Evolutionary conservation across 2,113 vertebrate genomes (phyloP).

Genomic region (Bubo bubo): DNA sequence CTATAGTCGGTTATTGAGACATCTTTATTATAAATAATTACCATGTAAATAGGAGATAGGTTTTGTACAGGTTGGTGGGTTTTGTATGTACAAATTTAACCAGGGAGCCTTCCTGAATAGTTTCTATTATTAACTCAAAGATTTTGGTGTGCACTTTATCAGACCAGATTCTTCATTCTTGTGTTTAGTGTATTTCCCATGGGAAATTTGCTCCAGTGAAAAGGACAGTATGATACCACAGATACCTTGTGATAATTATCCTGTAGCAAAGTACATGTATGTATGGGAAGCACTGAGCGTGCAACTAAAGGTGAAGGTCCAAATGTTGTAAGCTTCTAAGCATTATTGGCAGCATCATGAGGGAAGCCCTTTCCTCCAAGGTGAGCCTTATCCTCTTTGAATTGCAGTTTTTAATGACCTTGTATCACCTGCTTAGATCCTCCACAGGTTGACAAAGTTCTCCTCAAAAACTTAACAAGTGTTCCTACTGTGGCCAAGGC

Average conservation of each 20-base stretch:
- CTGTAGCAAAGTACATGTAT: background rate
- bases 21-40: background rate
- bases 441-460: conserved; percentile 79
- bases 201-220: background rate
- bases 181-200: background rate
- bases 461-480: conserved; percentile 74
- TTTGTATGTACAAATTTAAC: background rate
- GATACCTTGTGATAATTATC: background rate
- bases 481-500: conserved; percentile 79
- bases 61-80: background rate
- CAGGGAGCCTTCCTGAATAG: background rate
- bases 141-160: background rate
- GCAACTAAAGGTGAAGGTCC: background rate
- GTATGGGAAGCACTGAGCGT: background rate
- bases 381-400: background rate
- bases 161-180: background rate
- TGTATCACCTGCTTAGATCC: conserved; percentile 73
- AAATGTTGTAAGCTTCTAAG: background rate
- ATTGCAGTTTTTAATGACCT: background rate
- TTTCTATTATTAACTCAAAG: background rate
- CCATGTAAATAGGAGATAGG: background rate
- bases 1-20: background rate
- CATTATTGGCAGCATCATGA: background rate
- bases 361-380: background rate
- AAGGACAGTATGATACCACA: background rate